Conservation (phyloP, 2,888 invertebrate species). For the Erebia aethiops region DNA sequence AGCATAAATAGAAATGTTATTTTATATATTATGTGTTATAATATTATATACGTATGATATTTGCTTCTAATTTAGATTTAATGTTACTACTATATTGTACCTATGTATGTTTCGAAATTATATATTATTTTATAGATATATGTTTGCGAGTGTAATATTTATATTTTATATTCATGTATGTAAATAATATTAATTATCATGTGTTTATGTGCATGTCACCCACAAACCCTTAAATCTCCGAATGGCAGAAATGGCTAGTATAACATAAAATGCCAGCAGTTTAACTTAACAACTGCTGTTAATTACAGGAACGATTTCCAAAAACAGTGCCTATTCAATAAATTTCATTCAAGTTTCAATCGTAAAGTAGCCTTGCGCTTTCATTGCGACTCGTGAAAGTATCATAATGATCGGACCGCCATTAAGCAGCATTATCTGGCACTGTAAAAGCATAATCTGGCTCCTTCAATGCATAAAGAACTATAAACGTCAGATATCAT, state of each 20-base stretch:
- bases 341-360: conserved; percentile 51
- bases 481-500: conserved; percentile 81
- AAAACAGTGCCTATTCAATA: conserved; percentile 17
- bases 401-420: conserved; percentile 74
- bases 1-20: too few species aligned
- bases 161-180: too few species aligned
- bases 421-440: conserved; percentile 75
- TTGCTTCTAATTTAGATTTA: too few species aligned
- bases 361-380: conserved; percentile 74
- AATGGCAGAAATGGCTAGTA: not conserved
- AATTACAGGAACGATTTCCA: conserved; percentile 1
- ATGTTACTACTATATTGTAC: too few species aligned
- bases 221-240: not conserved
- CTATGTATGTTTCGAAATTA: too few species aligned
- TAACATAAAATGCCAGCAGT: not conserved
- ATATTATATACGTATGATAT: too few species aligned
- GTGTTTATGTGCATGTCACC: too few species aligned
- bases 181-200: too few species aligned
- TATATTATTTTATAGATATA: too few species aligned
- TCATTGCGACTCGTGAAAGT: conserved; percentile 69
- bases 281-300: not conserved
- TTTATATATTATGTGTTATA: too few species aligned
- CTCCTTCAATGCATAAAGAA: conserved; percentile 78
- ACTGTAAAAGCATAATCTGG: conserved; percentile 73
- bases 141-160: too few species aligned